Evolutionary conservation across 2,888 invertebrate genomes (phyloP).

Genomic region (Perizoma affinitatum): DNA sequence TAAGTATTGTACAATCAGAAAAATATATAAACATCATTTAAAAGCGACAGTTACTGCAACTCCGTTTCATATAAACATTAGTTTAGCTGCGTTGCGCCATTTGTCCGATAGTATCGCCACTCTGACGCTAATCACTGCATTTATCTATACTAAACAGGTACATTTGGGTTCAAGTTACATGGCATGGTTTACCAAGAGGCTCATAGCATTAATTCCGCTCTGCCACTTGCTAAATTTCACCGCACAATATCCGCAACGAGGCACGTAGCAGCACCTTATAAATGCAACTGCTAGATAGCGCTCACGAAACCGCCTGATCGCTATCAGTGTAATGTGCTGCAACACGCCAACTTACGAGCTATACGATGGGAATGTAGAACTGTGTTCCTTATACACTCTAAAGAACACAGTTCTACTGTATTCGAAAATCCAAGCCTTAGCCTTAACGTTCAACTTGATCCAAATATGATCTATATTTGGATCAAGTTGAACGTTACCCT

Average conservation of each 20-base stretch:
- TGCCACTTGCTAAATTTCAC: constrained; percentile 13
- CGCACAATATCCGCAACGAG: constrained; percentile 6
- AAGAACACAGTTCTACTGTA: no score
- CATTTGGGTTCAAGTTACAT: no score
- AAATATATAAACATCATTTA: no score
- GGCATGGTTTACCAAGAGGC: background rate
- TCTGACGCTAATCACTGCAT: constrained; percentile 22
- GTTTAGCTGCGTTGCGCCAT: constrained; percentile 7
- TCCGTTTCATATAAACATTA: background rate
- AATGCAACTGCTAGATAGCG: constrained; percentile 21
- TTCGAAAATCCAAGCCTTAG: no score
- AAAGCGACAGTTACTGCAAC: constrained; percentile 2
- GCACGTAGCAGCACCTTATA: constrained; percentile 17
- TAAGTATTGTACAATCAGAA: no score
- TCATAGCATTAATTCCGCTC: background rate
- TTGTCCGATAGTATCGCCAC: constrained; percentile 26
- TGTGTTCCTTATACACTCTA: no score
- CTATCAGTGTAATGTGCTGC: constrained; percentile 11
- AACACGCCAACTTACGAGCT: constrained; percentile 19
- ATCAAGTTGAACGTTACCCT: no score
- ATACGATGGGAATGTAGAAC: background rate
- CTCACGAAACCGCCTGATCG: constrained; percentile 18
- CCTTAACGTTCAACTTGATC: no score
- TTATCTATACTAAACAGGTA: constrained; percentile 6
- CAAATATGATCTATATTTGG: no score